phyloP scores from a whole-genome alignment of 1,140 invertebrate species.

The Periplaneta americana region DNA sequence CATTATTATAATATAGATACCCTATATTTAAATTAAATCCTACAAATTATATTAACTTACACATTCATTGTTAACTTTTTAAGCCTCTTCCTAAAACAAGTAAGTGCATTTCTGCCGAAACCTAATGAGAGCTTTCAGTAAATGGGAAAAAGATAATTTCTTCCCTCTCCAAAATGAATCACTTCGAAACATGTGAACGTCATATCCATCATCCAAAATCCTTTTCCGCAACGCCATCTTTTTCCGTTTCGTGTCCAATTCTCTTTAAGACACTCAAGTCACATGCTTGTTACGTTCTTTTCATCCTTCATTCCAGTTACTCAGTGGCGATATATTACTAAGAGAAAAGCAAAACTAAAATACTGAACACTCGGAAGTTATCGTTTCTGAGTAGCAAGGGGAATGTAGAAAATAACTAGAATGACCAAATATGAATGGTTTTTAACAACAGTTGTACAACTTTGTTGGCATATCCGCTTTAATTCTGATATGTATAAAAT shows the following conservation, averaged over 20 bases:
- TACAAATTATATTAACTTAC: neutral
- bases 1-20: neutral
- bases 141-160: neutral
- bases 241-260: too few species aligned
- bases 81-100: neutral
- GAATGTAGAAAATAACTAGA: too few species aligned
- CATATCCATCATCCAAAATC: neutral
- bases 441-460: too few species aligned
- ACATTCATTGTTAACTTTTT: too few species aligned
- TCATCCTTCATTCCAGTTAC: neutral
- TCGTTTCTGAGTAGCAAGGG: too few species aligned
- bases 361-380: too few species aligned
- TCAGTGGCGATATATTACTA: neutral
- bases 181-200: neutral
- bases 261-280: too few species aligned
- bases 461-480: too few species aligned
- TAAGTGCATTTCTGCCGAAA: neutral
- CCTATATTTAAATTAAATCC: neutral
- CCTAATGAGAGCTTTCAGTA: neutral
- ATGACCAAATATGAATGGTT: too few species aligned
- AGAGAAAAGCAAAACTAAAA: too few species aligned
- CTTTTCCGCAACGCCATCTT: too few species aligned
- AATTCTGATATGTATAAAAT: too few species aligned
- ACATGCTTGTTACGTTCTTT: neutral
- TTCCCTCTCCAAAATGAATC: neutral